Base-by-base conservation (phyloP, 2,797 vertebrate genomes). In the Onychomys leucogaster region DNA sequence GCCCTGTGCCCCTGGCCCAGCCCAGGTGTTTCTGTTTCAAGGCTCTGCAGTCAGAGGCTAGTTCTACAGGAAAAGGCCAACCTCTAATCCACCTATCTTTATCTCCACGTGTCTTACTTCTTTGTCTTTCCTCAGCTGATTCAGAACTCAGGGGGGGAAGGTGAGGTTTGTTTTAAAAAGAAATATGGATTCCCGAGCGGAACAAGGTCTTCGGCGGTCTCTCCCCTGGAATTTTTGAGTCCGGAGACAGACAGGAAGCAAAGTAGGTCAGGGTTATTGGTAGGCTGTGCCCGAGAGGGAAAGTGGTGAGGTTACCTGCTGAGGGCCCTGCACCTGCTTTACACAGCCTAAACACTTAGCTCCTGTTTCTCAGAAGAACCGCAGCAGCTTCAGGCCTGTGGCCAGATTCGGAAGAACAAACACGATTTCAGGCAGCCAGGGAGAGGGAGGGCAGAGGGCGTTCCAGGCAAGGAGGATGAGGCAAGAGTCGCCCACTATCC, bases 361-460 rank as follows among this genome's bases (percentile, higher is more conserved):
- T 57, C 14, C 57, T 41, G 80, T 67, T 93, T 92, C 69, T 83
- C 85, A 89, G 77, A 65, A 25, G 89, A 91, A 34, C 77, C 49
- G 21, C 61, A 32, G 61, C 5, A 16, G 41, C 11, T 76, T 41
- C 61, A 86, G 16, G 16, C 7, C 63, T 32, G 57, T 16, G 46
- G 63, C 63, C 77, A 91, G 89, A 63, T 78, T 84, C 63, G 80
- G 67, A 94, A 73, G 85, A 85, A 55, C 21, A 94, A 52, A 80
- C 2, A 90, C 16, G 34, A n/a, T 59, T 71, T 82, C 61, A 73
- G 73, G 29, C 29, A 59, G 19, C 3, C 4, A 8, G 46, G 75
- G 43, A 80, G 49, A 84, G 32, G 85, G 75, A 37, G 61, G 14
- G 65, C 16, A 5, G 46, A 37, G 85, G 34, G 37, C 0, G 4